These are phyloP conservation scores for Hypomesus transpacificus DNA, from an alignment of 2,113 vertebrate genomes.

Conservation along the genomic window DNA sequence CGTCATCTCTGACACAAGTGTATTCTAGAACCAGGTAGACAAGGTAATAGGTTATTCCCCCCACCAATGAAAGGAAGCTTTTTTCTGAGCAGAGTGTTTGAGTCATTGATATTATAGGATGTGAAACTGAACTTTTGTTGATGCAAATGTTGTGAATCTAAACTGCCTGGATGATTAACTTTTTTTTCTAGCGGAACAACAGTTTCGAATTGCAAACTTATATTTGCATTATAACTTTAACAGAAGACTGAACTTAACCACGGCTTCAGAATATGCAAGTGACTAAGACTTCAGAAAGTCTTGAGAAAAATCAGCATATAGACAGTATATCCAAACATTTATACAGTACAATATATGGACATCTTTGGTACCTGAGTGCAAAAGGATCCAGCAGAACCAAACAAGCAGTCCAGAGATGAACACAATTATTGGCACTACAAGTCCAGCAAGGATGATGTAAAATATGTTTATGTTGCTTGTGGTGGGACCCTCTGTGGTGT, in stretches of 20 bases:
- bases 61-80: not conserved
- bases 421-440: not conserved
- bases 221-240: too few relatives aligned
- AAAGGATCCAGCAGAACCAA: slow-evolving; percentile 24
- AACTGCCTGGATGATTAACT: not conserved
- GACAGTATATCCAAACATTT: not conserved
- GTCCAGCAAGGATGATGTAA: slow-evolving; percentile 3
- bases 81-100: not conserved
- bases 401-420: slow-evolving; percentile 17
- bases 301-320: not conserved
- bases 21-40: not conserved
- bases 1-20: not conserved
- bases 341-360: not conserved
- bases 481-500: too few relatives aligned
- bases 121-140: not conserved
- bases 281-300: too few relatives aligned
- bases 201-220: not conserved
- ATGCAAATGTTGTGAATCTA: not conserved
- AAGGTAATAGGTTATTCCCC: not conserved
- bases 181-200: not conserved
- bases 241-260: too few relatives aligned
- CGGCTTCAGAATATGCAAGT: too few relatives aligned
- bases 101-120: not conserved
- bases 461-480: too few relatives aligned
- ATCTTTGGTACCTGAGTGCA: slow-evolving; percentile 30